Evolutionary conservation across 1,140 invertebrate genomes (phyloP).

Genomic region (Brachionus sp.): DNA sequence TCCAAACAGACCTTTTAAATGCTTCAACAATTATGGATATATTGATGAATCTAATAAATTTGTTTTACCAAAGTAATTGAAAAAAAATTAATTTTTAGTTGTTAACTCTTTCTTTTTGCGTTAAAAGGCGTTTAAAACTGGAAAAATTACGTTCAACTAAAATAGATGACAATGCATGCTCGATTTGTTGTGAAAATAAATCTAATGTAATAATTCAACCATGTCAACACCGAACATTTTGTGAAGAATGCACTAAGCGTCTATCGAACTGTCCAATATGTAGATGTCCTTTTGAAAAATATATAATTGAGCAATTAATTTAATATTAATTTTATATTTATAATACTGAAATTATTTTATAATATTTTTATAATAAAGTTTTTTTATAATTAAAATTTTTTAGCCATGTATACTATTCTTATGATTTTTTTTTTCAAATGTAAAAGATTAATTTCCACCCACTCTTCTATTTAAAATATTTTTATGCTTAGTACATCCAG

Average conservation of each 20-base stretch:
- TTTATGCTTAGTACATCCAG: too few relatives aligned
- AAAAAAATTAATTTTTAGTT: not conserved
- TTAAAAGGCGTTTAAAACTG: slow-evolving; percentile 71
- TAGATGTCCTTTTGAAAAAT: not conserved
- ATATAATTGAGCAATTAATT: not conserved
- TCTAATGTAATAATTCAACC: slow-evolving; percentile 72
- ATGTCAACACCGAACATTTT: slow-evolving; percentile 69
- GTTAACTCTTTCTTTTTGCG: slow-evolving; percentile 45
- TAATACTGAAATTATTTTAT: too few relatives aligned
- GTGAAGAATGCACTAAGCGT: not conserved
- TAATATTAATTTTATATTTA: not conserved
- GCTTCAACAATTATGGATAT: slow-evolving; percentile 73
- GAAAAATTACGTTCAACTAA: slow-evolving; percentile 70
- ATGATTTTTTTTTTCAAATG: too few relatives aligned
- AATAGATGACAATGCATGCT: slow-evolving; percentile 79
- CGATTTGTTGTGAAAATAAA: slow-evolving; percentile 76
- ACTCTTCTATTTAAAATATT: too few relatives aligned
- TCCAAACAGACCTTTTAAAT: slow-evolving; percentile 67
- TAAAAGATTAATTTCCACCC: too few relatives aligned
- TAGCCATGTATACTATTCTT: too few relatives aligned
- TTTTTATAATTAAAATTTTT: too few relatives aligned
- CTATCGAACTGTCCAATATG: slow-evolving; percentile 28
- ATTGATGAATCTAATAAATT: slow-evolving; percentile 71
- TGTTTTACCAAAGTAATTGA: slow-evolving; percentile 63
- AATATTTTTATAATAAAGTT: too few relatives aligned